A percentile compares a stretch with the other conserved stretches of the same genome.
These are phyloP conservation scores for Ditula angustiorana DNA, from an alignment of 2,888 invertebrate genomes.

Conservation along the genomic window DNA sequence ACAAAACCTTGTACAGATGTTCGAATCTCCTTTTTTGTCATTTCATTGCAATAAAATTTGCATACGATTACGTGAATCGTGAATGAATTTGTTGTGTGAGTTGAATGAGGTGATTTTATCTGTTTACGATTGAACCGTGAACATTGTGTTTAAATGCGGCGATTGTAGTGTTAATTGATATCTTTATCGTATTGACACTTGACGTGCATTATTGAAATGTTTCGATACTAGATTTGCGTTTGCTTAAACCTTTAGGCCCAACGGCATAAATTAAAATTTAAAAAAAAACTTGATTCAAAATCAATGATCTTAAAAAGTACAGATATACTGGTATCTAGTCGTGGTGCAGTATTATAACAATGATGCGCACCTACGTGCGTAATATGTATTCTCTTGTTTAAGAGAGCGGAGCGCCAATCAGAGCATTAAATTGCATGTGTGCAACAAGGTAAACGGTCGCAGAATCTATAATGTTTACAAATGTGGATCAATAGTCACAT, in stretches of 20 bases:
- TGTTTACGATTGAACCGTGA: slow-evolving; percentile 18
- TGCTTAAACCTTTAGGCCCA: too few species aligned
- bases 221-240: too few species aligned
- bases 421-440: not conserved
- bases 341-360: too few species aligned
- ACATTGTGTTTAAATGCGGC: slow-evolving; percentile 2
- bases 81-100: slow-evolving; percentile 29
- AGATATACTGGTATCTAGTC: too few species aligned
- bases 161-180: not conserved
- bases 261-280: too few species aligned
- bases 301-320: not conserved
- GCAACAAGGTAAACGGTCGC: not conserved
- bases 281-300: too few species aligned
- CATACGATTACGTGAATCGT: slow-evolving; percentile 27
- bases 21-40: slow-evolving; percentile 34
- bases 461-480: not conserved
- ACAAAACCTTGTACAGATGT: slow-evolving; percentile 3
- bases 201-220: too few species aligned
- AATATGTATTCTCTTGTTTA: not conserved
- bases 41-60: slow-evolving; percentile 29
- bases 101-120: slow-evolving; percentile 32
- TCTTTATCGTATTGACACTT: not conserved
- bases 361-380: not conserved
- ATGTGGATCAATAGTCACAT: not conserved
- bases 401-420: not conserved